Conservation (phyloP, 2,888 invertebrate genomes). For the Drosophila quinaria region DNA sequence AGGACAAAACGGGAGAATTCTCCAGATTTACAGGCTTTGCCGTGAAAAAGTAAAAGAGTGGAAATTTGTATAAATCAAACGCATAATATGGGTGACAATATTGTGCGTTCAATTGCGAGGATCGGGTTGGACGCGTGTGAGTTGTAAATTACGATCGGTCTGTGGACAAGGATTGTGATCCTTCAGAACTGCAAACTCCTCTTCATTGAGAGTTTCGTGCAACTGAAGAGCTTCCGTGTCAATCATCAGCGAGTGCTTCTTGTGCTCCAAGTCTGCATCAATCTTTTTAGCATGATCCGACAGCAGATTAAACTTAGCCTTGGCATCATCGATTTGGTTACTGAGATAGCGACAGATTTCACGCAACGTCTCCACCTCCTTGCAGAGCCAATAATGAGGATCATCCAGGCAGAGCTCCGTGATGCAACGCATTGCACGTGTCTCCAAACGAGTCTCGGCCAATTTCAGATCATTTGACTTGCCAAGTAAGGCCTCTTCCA, state of each 20-base stretch:
- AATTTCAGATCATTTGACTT: conserved; percentile 9
- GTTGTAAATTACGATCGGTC: conserved; percentile 18
- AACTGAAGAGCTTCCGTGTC: conserved; percentile 15
- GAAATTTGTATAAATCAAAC: not conserved
- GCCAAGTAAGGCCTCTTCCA: not conserved
- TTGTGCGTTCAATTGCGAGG: conserved; percentile 7
- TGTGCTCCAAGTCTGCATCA: conserved; percentile 14
- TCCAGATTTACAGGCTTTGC: not conserved
- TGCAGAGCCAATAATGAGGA: conserved; percentile 13
- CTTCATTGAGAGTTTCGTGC: conserved; percentile 5
- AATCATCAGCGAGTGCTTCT: conserved; percentile 10
- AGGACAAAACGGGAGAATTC: not conserved
- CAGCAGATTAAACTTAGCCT: conserved; percentile 8
- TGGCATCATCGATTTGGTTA: conserved; percentile 19
- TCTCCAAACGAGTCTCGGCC: conserved; percentile 22
- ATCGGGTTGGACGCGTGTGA: not conserved
- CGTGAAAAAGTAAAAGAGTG: conserved; percentile 5
- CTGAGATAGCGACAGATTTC: conserved; percentile 6
- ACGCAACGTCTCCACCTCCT: conserved; percentile 17
- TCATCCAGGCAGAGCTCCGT: conserved; percentile 17
- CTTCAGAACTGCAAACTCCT: not conserved
- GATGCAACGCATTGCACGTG: conserved; percentile 21
- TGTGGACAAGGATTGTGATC: conserved; percentile 16
- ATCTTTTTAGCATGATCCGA: conserved; percentile 15
- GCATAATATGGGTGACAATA: not conserved